Base-by-base conservation (phyloP, 2,797 vertebrate species). In the Scleropages formosus region DNA sequence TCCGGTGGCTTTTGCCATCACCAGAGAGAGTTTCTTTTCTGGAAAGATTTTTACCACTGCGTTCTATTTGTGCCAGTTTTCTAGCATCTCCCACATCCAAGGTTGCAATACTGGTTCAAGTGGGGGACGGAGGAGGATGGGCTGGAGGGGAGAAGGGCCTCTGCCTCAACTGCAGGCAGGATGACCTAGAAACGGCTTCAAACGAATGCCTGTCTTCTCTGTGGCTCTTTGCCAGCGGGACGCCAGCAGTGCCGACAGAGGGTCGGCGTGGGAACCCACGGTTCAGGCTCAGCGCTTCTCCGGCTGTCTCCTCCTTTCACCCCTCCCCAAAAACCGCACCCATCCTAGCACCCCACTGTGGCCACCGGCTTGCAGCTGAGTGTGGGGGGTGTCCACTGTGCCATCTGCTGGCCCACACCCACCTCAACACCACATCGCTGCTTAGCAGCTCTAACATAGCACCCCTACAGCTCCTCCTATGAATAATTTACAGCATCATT, bases 331-430 rank as follows among this genome's bases (percentile, higher is more conserved):
- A 78, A 78, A 79, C 69, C n/a, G 3, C 27, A 16, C 11, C 72
- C 18, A 18, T 16, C 47, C 27, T 51, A 11, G 72, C 27, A 46
- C 26, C n/a, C n/a, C 58, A 15, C 16, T 22, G 44, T 1, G 8
- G 26, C 53, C 31, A 39, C 13, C 51, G 1, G n/a, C 1, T 24
- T 46, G 39, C 31, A 39, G 69, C 16, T 6, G 7, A 26, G 69
- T 2, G 13, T 4, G 15, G 53, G 31, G 56, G 56, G 26, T 56
- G 27, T 26, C 49, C 69, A 39, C 56, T 4, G 31, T 72, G 65
- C 84, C 85, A 86, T 82, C 83, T 87, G 85, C 82, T 78, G 44
- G 62, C 78, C 78, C 78, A 18, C 27, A 62, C 77, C 76, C 75
- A 80, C 78, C 78, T 79, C 81, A 77, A 46, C 3, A 24, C 80